phyloP scores from a whole-genome alignment of 1,140 invertebrate species.

The Agrilus planipennis region DNA sequence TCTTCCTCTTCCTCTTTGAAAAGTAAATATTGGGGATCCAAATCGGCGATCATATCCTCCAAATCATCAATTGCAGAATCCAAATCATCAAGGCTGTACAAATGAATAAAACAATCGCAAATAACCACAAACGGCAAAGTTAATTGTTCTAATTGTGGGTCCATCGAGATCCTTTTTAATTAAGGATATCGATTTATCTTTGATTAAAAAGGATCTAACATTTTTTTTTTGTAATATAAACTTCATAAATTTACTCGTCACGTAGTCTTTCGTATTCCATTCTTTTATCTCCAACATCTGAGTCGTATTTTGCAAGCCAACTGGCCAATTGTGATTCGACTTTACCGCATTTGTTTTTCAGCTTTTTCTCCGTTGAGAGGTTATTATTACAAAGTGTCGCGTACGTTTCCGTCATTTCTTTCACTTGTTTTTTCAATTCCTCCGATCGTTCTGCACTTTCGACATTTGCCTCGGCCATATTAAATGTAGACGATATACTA shows the following conservation, averaged over 20 bases:
- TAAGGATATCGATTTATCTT: no score
- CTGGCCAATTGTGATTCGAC: constrained; percentile 24
- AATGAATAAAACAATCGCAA: constrained; percentile 4
- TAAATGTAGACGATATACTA: no score
- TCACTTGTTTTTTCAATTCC: constrained; percentile 17
- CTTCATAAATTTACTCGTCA: constrained; percentile 12
- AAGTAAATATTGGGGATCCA: constrained; percentile 19
- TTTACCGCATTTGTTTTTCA: constrained; percentile 22
- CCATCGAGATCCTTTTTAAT: no score
- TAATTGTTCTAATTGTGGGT: no score
- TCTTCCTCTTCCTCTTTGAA: constrained; percentile 23
- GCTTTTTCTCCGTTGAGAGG: constrained; percentile 18
- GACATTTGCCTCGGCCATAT: no score
- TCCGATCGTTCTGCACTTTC: constrained; percentile 19
- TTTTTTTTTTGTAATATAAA: no score
- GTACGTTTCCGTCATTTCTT: constrained; percentile 15
- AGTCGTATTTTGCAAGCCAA: constrained; percentile 27
- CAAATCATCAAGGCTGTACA: no score
- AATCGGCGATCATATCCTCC: constrained; percentile 19
- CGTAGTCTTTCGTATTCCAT: constrained; percentile 20
- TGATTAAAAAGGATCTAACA: no score
- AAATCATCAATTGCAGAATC: no score
- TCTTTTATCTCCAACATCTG: constrained; percentile 26
- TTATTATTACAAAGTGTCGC: constrained; percentile 16
- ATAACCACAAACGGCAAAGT: no score